phyloP scores from a whole-genome alignment of 1,140 invertebrate genomes.

The Archivesica marissinica region DNA sequence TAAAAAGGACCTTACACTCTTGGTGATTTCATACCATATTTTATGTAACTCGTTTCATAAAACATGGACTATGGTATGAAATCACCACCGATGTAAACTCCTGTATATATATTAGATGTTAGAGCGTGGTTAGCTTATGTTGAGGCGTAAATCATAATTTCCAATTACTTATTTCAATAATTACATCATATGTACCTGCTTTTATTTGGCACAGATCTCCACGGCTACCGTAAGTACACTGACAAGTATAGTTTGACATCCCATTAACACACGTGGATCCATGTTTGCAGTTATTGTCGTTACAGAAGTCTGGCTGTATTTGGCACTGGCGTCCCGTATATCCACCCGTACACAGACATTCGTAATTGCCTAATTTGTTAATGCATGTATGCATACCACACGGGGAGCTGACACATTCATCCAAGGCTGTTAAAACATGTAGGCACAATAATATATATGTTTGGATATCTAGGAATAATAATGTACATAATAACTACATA shows the following conservation, averaged over 20 bases:
- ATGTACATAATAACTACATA: neutral
- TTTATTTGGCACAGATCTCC: neutral
- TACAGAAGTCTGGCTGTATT: neutral
- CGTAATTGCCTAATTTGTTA: neutral
- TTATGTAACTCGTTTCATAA: too few relatives aligned
- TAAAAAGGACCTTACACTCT: too few relatives aligned
- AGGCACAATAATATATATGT: neutral
- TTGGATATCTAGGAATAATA: neutral
- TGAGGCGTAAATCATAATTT: neutral
- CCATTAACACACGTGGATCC: neutral
- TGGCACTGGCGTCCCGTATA: constrained; percentile 1
- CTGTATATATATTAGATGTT: too few relatives aligned
- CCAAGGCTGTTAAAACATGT: neutral
- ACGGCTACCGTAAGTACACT: neutral
- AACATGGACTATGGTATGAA: too few relatives aligned
- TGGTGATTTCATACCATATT: too few relatives aligned
- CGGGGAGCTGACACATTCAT: neutral
- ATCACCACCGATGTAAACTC: too few relatives aligned
- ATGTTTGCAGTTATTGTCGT: constrained; percentile 1
- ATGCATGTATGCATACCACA: neutral
- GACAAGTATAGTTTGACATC: neutral
- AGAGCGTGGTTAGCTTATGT: too few relatives aligned
- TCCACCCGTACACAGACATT: neutral
- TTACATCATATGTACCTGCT: neutral
- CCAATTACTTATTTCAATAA: neutral